phyloP scores from a whole-genome alignment of 2,797 vertebrate genomes.

The Crenuchus spilurus region DNA sequence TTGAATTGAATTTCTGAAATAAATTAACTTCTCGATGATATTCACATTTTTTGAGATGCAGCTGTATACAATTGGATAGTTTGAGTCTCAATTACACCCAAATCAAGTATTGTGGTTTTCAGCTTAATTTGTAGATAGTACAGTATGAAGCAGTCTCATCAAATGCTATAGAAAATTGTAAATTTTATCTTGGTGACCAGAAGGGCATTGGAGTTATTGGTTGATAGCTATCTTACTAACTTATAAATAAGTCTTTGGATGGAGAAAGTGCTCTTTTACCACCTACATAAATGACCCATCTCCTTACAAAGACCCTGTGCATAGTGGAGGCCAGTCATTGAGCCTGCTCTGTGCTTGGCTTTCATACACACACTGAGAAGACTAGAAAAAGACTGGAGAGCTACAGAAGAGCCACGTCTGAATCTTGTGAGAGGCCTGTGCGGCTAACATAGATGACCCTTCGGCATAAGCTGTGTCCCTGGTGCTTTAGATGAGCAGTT shows the following conservation, averaged over 20 bases:
- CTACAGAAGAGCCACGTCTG: background rate
- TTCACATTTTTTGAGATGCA: no score
- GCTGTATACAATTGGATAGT: background rate
- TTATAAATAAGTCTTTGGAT: background rate
- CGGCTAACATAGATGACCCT: background rate
- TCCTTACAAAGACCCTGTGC: slow-evolving; percentile 7
- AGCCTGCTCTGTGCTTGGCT: background rate
- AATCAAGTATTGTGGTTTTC: background rate
- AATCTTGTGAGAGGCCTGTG: background rate
- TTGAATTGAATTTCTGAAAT: no score
- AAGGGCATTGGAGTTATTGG: slow-evolving; percentile 3
- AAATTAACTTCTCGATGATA: no score
- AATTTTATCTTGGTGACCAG: background rate
- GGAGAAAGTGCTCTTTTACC: background rate
- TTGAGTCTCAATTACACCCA: background rate
- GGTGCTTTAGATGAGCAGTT: slow-evolving; percentile 8
- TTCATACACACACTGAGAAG: background rate
- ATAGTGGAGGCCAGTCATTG: background rate
- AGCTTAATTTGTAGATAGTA: background rate
- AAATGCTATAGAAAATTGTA: background rate
- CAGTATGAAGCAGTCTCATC: background rate
- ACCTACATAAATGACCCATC: slow-evolving; percentile 4
- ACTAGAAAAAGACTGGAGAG: slow-evolving; percentile 13
- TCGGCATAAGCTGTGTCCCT: slow-evolving; percentile 5
- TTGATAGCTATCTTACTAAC: slow-evolving; percentile 4